These are phyloP conservation scores for Lampropteryx suffumata DNA, from an alignment of 2,888 invertebrate species.

Conservation along the genomic window DNA sequence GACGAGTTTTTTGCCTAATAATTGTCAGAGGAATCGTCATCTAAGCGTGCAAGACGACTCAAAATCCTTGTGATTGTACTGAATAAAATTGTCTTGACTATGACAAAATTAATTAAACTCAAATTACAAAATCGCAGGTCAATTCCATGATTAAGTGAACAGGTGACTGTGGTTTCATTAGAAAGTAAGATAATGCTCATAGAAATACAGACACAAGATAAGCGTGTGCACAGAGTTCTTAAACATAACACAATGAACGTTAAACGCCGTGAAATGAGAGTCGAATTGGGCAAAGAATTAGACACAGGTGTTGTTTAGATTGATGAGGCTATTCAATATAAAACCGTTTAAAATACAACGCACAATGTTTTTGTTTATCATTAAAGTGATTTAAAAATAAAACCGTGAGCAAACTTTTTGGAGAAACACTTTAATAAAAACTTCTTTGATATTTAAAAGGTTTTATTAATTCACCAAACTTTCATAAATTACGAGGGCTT, in stretches of 20 bases:
- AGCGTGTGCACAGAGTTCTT: constrained; percentile 6
- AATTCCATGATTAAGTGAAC: not conserved
- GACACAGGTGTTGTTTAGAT: constrained; percentile 7
- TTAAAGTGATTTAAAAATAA: no score
- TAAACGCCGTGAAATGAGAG: constrained; percentile 5
- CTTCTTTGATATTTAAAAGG: no score
- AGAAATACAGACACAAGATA: constrained; percentile 14
- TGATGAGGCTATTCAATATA: not conserved
- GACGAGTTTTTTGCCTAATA: no score
- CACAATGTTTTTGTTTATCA: no score
- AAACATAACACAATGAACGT: constrained; percentile 5
- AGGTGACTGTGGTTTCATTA: not conserved
- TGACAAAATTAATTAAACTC: no score
- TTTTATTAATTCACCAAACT: not conserved
- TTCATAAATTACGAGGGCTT: constrained; percentile 11
- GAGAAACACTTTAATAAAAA: no score
- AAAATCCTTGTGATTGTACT: no score
- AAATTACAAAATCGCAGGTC: no score
- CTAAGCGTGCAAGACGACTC: no score
- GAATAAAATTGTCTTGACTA: no score
- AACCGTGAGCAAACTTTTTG: no score
- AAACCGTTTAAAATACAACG: not conserved
- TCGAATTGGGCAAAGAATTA: constrained; percentile 4
- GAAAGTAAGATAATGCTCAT: constrained; percentile 23
- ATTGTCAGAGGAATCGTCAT: no score